Conservation (phyloP, 1,140 invertebrate species). For the Pachyrhynchus sulphureomaculatus region DNA sequence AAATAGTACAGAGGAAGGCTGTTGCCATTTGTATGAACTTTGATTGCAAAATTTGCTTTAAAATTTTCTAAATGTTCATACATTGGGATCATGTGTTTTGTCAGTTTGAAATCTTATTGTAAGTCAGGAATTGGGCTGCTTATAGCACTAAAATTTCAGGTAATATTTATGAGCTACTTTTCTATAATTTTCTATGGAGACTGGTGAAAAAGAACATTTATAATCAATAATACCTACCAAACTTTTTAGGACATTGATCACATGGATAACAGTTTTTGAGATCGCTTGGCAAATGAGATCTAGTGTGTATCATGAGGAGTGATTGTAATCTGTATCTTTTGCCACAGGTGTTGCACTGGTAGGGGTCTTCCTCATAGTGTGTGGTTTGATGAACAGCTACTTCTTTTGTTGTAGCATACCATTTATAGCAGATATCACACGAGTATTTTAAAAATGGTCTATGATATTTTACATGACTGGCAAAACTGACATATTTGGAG, state of each 20-base stretch:
- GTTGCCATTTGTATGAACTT: no score
- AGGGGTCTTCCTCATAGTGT: slow-evolving; percentile 56
- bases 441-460: slow-evolving; percentile 57
- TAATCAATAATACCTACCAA: no score
- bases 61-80: no score
- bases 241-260: slow-evolving; percentile 60
- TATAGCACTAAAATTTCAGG: no score
- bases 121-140: no score
- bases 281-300: slow-evolving; percentile 58
- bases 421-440: slow-evolving; percentile 60
- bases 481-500: slow-evolving; percentile 24
- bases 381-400: slow-evolving; percentile 55
- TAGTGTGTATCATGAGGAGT: slow-evolving; percentile 56
- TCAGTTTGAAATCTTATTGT: no score
- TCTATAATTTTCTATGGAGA: no score
- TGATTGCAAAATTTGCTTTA: no score
- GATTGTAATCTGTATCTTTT: slow-evolving; percentile 60
- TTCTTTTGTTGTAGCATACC: slow-evolving; percentile 53
- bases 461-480: slow-evolving; percentile 47
- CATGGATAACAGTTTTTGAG: slow-evolving; percentile 59
- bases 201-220: no score
- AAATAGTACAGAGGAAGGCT: no score
- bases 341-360: slow-evolving; percentile 57
- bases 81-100: no score
- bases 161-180: no score